A percentile compares a stretch with the other conserved stretches of the same genome.
phyloP scores from a whole-genome alignment of 2,113 vertebrate species.

The Oceanites oceanicus region DNA sequence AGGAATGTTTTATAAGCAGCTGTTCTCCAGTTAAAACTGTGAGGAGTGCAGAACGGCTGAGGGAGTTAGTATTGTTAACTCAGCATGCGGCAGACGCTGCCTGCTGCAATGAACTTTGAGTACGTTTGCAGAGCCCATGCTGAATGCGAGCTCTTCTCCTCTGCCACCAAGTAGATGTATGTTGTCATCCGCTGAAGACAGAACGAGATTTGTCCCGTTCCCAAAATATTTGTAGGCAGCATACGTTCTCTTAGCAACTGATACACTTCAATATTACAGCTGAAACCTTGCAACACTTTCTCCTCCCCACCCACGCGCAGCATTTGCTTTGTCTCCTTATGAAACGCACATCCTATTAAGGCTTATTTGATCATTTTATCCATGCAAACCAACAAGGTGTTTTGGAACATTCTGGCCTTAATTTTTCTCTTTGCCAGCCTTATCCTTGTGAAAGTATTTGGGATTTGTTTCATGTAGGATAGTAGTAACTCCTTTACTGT shows the following conservation, averaged over 20 bases:
- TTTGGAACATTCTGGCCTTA: background rate
- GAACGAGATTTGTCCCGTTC: background rate
- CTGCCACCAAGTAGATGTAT: background rate
- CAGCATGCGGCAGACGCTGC: background rate
- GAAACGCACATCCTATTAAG: background rate
- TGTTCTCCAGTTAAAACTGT: background rate
- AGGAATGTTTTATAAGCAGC: background rate
- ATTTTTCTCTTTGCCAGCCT: background rate
- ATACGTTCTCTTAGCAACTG: background rate
- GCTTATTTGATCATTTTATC: background rate
- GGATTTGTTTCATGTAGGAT: background rate
- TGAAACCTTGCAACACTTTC: background rate
- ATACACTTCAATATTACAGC: background rate
- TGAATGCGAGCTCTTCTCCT: background rate
- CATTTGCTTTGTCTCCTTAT: background rate
- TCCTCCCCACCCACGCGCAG: background rate
- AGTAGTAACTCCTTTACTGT: background rate
- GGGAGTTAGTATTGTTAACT: background rate
- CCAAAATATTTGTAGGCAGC: background rate
- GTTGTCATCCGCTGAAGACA: background rate
- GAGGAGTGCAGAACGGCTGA: background rate
- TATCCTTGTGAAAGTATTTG: background rate
- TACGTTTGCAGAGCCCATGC: background rate
- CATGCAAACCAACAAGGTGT: background rate
- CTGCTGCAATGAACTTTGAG: background rate